phyloP scores from a whole-genome alignment of 2,113 vertebrate genomes.

The Dunckerocampus dactyliophorus region DNA sequence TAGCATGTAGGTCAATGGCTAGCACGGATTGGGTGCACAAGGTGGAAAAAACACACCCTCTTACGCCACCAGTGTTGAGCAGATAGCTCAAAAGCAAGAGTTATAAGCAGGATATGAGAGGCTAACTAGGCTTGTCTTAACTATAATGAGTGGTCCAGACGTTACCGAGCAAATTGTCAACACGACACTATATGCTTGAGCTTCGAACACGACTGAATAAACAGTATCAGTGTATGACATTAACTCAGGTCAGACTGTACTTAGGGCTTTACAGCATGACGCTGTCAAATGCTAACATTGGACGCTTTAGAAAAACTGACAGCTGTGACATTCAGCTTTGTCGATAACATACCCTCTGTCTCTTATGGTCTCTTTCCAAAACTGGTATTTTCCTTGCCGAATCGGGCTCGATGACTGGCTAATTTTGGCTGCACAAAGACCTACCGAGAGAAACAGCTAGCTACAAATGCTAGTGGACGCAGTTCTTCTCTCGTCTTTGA shows the following conservation, averaged over 20 bases:
- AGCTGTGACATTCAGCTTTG: background rate
- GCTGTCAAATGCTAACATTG: conserved; percentile 9
- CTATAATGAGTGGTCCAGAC: fast-evolving
- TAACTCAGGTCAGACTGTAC: conserved; percentile 28
- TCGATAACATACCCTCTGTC: conserved; percentile 35
- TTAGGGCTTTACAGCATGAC: conserved; percentile 7
- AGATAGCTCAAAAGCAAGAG: background rate
- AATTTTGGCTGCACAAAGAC: background rate
- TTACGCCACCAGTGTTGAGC: background rate
- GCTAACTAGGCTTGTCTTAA: conserved; percentile 6
- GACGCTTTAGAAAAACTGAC: background rate
- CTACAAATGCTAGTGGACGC: conserved; percentile 29
- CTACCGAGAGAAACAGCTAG: conserved; percentile 14
- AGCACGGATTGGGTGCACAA: too few species aligned
- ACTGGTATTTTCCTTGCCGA: background rate
- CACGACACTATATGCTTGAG: background rate
- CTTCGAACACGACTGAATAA: background rate
- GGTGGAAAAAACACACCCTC: too few species aligned
- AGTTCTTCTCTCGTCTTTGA: conserved; percentile 6
- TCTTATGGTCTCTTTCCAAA: background rate
- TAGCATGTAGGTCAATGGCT: too few species aligned
- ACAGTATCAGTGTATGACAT: background rate
- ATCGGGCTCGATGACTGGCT: conserved; percentile 4
- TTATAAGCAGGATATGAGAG: background rate
- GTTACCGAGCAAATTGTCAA: background rate